Base-by-base conservation (phyloP, 2,113 vertebrate species). In the Nerophis lumbriciformis region DNA sequence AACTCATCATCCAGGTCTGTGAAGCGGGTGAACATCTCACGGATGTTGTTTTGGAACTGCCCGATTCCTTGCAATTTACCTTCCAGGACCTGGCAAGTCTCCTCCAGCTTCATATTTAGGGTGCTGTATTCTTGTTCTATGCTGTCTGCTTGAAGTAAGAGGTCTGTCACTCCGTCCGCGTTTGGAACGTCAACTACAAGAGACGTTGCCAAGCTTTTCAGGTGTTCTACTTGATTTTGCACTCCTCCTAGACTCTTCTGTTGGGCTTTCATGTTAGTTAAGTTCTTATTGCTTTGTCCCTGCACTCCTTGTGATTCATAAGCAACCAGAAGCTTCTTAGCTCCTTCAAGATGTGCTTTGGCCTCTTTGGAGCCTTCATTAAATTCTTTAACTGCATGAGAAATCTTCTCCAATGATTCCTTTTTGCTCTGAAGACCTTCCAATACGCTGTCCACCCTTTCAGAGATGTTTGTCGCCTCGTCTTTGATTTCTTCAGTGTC, bases 1-100 rank as follows among this genome's bases (percentile, higher is more conserved):
- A 99, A 88, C 75, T 98, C 97, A 77, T 99, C 97, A 59, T 99
- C 97, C 71, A 95, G 92, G 72, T 98, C 97, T 5, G 96, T 90
- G 86, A 98, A 98, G 64, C 90, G 88, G 59, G 90, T 86, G 80
- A 94, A 98, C 96, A 98, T 97, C 82, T 98, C 94, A 28, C 97
- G 90, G 77, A 98, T 97, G 82, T 80, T 93, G 80, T 95, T 94
- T 83, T 99, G 97, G 83, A 99, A 98, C 87, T 94, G 93, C 1
- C 96, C 94, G 0, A 98, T 98, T 64, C 95, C 95, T 67, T 98
- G 96, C 59, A 98, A 92, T 84, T 97, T 99, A 48, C 92, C 87
- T 76, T 99, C 96, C 72, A 99, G 69, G 63, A 89, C 90, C 0
- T 89, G 91, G 73, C 94, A 98, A 10, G 87, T 90, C 0, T 95